A percentile compares a stretch with the other conserved stretches of the same genome.
Conservation (phyloP, 2,113 vertebrate genomes). For the Psittacus erithacus region DNA sequence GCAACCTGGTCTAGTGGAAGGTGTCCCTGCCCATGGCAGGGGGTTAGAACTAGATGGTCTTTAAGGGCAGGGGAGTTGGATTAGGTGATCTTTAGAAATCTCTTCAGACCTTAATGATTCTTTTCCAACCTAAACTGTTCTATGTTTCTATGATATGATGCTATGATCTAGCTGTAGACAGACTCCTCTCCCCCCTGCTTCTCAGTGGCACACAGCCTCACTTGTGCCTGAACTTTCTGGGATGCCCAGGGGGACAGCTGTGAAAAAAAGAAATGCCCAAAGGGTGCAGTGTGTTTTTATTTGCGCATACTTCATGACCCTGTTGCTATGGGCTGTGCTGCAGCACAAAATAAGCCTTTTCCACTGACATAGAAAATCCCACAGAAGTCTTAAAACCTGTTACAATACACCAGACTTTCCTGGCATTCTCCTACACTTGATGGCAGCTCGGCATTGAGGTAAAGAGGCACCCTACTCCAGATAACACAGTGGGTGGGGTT, state of each 20-base stretch:
- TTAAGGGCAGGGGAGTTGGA: neutral
- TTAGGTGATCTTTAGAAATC: neutral
- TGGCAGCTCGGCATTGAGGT: neutral
- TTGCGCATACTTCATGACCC: neutral
- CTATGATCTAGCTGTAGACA: neutral
- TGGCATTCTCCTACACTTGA: neutral
- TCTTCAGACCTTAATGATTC: neutral
- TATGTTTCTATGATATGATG: neutral
- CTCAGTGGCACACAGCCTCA: neutral
- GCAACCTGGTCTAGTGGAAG: neutral
- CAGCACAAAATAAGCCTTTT: neutral
- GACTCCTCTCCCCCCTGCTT: neutral
- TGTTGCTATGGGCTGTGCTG: neutral
- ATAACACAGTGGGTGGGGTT: neutral
- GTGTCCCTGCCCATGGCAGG: neutral
- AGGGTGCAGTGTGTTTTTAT: neutral
- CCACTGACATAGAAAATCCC: neutral
- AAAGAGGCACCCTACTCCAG: neutral
- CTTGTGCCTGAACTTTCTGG: neutral
- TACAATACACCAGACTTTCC: neutral
- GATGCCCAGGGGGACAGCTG: neutral
- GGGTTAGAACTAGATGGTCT: neutral
- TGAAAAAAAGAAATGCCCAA: neutral
- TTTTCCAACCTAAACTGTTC: neutral
- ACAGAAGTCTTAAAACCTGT: neutral